Conservation (phyloP, 2,888 invertebrate species). For the Ecdyonurus torrentis region DNA sequence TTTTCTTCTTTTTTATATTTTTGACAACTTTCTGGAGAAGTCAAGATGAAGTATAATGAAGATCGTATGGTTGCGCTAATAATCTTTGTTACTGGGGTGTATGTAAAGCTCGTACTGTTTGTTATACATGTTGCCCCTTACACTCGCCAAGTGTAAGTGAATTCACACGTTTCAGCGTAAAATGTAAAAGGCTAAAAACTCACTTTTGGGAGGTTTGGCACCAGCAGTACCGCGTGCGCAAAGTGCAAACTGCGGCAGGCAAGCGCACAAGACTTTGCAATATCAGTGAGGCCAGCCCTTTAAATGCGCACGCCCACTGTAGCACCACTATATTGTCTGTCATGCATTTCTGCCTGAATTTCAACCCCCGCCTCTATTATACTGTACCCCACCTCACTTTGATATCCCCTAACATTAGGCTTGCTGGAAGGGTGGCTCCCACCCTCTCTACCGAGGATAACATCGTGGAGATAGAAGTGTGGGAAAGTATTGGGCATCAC, state of each 20-base stretch:
- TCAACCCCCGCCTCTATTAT: not conserved
- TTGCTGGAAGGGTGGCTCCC: not conserved
- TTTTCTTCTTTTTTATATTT: too few relatives aligned
- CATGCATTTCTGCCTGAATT: not conserved
- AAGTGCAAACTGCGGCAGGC: not conserved
- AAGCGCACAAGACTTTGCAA: too few relatives aligned
- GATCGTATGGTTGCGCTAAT: too few relatives aligned
- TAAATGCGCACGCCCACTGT: not conserved
- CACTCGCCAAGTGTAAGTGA: too few relatives aligned
- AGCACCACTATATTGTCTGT: not conserved
- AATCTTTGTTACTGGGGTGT: too few relatives aligned
- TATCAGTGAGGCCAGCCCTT: not conserved
- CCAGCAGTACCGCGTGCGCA: not conserved
- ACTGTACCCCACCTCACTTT: not conserved
- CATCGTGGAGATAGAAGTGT: slow-evolving; percentile 9
- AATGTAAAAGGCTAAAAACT: too few relatives aligned
- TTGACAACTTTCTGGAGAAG: too few relatives aligned
- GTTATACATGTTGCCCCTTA: too few relatives aligned
- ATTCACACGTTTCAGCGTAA: too few relatives aligned
- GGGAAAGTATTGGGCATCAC: slow-evolving; percentile 9
- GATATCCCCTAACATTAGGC: not conserved
- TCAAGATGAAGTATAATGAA: too few relatives aligned
- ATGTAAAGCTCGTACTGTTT: too few relatives aligned
- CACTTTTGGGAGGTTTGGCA: too few relatives aligned
- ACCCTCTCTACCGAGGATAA: not conserved